Conservation (phyloP, 1,140 invertebrate genomes). For the Dinoponera quadriceps region DNA sequence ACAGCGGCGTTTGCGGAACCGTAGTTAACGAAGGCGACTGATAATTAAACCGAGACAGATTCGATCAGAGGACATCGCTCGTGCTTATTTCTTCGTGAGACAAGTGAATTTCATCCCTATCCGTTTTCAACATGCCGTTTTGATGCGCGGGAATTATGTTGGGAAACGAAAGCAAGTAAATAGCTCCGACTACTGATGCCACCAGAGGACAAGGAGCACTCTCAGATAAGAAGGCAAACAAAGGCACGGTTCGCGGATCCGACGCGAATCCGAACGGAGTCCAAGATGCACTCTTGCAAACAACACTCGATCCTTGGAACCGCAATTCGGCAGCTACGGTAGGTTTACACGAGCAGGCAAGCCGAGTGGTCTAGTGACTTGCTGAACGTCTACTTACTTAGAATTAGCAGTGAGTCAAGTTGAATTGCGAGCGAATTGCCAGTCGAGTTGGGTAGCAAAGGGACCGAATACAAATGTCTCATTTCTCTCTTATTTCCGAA, state of each 20-base stretch:
- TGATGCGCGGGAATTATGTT: background rate
- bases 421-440: background rate
- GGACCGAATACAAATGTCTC: background rate
- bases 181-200: constrained; percentile 45
- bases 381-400: constrained; percentile 15
- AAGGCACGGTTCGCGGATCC: constrained; percentile 4
- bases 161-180: constrained; percentile 42
- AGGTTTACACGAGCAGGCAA: constrained; percentile 1
- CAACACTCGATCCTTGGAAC: constrained; percentile 37
- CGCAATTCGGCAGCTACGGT: constrained; percentile 26
- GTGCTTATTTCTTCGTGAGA: background rate
- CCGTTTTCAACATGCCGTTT: constrained; percentile 1
- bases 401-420: constrained; percentile 8
- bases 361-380: constrained; percentile 5
- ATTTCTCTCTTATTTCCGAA: background rate
- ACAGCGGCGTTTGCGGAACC: no score
- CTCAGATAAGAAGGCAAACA: constrained; percentile 48
- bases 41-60: no score
- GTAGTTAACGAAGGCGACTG: no score
- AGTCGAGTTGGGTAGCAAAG: background rate
- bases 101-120: background rate
- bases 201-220: constrained; percentile 37
- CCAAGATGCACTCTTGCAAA: constrained; percentile 44
- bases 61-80: no score
- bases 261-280: constrained; percentile 13